Percentiles rank a stretch among this genome's conserved stretches.
phyloP scores from a whole-genome alignment of 2,113 vertebrate genomes.

The Scolopax mira region DNA sequence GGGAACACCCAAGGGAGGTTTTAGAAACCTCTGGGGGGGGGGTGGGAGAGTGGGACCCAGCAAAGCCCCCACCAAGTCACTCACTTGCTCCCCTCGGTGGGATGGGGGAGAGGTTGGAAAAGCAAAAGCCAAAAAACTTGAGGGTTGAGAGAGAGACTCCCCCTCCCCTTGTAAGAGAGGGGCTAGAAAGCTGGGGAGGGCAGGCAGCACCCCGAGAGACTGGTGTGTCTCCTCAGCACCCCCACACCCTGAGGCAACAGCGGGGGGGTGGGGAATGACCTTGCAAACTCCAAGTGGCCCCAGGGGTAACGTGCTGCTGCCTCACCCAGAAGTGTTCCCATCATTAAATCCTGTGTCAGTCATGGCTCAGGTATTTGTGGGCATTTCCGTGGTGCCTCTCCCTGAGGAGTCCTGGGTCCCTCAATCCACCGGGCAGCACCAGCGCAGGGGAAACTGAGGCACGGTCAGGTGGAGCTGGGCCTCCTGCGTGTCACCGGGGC shows the following conservation, averaged over 20 bases:
- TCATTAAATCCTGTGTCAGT: not conserved
- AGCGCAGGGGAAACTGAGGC: not conserved
- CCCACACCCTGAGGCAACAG: accelerated
- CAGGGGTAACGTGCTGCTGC: not conserved
- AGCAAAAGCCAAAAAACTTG: not conserved
- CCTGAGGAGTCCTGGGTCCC: accelerated
- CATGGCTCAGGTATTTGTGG: not conserved
- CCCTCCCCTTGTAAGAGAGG: not conserved
- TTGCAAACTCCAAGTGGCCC: accelerated
- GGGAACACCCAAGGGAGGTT: not conserved
- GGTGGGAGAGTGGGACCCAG: not conserved
- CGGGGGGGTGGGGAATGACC: not conserved
- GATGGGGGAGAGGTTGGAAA: not conserved
- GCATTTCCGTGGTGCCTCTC: not conserved
- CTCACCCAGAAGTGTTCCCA: not conserved
- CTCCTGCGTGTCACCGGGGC: not conserved
- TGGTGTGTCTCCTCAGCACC: not conserved
- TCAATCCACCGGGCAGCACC: not conserved
- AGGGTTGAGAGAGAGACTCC: not conserved
- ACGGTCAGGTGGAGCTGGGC: not conserved
- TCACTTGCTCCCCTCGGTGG: accelerated
- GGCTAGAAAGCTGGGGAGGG: not conserved
- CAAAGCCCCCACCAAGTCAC: not conserved
- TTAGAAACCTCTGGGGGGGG: not conserved
- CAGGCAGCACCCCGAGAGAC: not conserved